phyloP scores from a whole-genome alignment of 2,888 invertebrate species.

The Scrobipalpa atriplicella region DNA sequence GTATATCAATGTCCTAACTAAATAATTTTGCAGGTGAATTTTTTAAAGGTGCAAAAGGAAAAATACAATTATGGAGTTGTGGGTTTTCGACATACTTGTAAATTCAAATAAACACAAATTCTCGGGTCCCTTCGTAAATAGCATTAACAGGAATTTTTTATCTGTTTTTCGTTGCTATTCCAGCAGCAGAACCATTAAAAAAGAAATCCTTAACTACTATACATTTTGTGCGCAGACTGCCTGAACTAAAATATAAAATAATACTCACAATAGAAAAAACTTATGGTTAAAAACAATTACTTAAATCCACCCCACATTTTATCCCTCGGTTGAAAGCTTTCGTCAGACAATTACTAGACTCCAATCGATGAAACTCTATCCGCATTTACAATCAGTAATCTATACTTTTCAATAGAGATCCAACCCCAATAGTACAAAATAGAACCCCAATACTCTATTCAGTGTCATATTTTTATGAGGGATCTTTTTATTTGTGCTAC shows the following conservation, averaged over 20 bases:
- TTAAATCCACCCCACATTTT: conserved; percentile 10
- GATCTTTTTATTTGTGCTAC: conserved; percentile 20
- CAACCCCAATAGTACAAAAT: background rate
- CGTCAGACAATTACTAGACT: conserved; percentile 18
- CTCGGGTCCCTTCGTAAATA: no score
- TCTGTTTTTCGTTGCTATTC: no score
- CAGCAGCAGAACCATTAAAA: no score
- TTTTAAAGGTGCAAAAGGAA: no score
- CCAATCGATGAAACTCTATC: conserved; percentile 27
- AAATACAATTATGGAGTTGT: no score
- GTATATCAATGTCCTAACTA: no score
- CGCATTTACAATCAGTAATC: conserved; percentile 22
- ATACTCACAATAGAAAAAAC: background rate
- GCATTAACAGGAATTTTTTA: no score
- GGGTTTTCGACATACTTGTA: no score
- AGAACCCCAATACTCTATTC: conserved; percentile 25
- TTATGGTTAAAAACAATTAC: conserved; percentile 8
- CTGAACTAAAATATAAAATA: background rate
- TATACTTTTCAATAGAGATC: conserved; percentile 11
- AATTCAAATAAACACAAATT: no score
- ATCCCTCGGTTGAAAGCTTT: background rate
- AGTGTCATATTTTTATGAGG: conserved; percentile 32
- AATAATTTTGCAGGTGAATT: no score
- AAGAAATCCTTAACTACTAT: background rate
- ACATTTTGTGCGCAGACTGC: no score